Percentiles rank a stretch among this genome's conserved stretches.
phyloP scores from a whole-genome alignment of 2,888 invertebrate species.

The Nasonovia ribisnigri region DNA sequence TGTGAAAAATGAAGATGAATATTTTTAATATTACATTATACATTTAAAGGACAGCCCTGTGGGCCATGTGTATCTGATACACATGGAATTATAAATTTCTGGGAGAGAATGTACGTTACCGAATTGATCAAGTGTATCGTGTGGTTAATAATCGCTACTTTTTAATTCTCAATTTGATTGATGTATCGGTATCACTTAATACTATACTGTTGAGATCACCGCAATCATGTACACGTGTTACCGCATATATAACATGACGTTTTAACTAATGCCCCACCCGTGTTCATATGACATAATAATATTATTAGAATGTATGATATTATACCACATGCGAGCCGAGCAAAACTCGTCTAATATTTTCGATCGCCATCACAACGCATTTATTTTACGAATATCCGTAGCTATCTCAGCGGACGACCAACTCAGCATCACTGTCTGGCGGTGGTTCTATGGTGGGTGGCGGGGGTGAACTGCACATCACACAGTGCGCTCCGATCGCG shows the following conservation, averaged over 20 bases:
- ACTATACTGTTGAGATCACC: background rate
- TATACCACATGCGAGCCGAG: background rate
- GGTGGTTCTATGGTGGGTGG: background rate
- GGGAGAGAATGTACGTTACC: no score
- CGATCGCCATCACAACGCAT: background rate
- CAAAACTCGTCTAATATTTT: background rate
- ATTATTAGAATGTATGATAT: background rate
- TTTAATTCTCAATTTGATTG: no score
- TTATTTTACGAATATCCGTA: background rate
- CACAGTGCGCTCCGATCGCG: background rate
- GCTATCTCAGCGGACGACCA: background rate
- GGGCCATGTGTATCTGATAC: no score
- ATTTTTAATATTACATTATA: background rate
- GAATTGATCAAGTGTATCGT: no score
- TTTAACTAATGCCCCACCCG: no score
- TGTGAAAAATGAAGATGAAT: background rate
- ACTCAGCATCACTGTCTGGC: background rate
- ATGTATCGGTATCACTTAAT: no score
- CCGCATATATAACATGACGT: no score
- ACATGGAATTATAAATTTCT: no score
- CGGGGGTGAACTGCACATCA: background rate
- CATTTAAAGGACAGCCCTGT: no score
- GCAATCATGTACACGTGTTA: background rate
- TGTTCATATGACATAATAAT: background rate
- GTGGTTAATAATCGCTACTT: no score